Evolutionary conservation across 2,797 vertebrate genomes (phyloP).

Genomic region (Hipposideros larvatus): DNA sequence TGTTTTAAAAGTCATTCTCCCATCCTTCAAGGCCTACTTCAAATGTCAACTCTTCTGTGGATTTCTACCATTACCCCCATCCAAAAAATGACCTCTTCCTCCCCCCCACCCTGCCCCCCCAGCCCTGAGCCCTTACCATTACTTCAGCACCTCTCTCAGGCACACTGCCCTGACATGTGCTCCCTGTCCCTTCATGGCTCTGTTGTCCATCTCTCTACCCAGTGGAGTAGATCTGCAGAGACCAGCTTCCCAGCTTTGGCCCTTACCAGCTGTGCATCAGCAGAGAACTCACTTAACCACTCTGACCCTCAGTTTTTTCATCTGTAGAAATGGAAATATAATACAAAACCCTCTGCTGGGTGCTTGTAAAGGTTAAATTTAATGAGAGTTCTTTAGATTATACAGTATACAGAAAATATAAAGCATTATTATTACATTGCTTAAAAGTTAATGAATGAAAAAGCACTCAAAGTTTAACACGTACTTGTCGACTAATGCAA

Average conservation of each 20-base stretch:
- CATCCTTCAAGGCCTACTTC: not conserved
- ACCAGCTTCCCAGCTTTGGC: not conserved
- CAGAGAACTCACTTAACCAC: not conserved
- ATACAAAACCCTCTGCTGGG: not conserved
- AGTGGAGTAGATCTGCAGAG: not conserved
- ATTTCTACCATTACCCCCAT: not conserved
- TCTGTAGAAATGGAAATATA: not conserved
- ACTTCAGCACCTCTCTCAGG: not conserved
- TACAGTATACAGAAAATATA: not conserved
- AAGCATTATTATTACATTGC: conserved; percentile 7
- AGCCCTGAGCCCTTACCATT: not conserved
- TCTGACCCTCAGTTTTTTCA: not conserved
- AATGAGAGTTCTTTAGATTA: conserved; percentile 9
- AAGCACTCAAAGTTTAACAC: not conserved
- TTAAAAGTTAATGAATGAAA: conserved; percentile 29
- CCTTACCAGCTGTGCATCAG: not conserved
- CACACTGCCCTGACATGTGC: not conserved
- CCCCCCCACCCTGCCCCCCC: accelerated
- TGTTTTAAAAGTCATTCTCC: not conserved
- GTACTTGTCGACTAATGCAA: not conserved
- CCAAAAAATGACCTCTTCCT: not conserved
- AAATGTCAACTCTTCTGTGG: not conserved
- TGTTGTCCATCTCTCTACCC: not conserved
- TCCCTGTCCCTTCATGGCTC: not conserved
- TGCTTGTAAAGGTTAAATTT: not conserved